Base-by-base conservation (phyloP, 1,140 invertebrate species). In the Papilio dardanus region DNA sequence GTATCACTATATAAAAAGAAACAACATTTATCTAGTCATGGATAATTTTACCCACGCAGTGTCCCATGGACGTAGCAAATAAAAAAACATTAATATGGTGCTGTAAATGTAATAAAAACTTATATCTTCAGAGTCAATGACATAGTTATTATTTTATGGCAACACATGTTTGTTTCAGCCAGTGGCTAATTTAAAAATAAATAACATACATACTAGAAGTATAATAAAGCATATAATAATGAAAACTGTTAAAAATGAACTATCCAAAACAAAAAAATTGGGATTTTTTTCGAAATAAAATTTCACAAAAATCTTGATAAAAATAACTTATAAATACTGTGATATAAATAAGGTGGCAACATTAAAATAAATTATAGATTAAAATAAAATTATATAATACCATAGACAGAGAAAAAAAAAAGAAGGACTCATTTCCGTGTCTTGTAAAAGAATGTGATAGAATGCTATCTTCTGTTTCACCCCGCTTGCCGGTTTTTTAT, bases 11-110 rank as follows among this genome's bases (percentile, higher is more conserved):
- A 58, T 58, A 50, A 73, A 33, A 73, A 73, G 71, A 33, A 73
- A 73, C 71, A 73, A 73, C 71, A 73, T 73, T 73, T 46, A 73
- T 73, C 58, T 73, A 73, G 71, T 73, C 71, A 73, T 35, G 71
- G 71, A 58, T 33, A 73, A 73, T 73, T 58, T 73, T 58, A 58
- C 31, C 16, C 54, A 28, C 24, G 28, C 54, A 14, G 54, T 62
- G 54, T 62, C 54, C 54, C 54, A 62, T 30, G 54, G 54, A 62
- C 19, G 54, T 62, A 12, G 30, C 71, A 40, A 69, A 69, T 24
- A 40, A 69, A 69, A 66, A 24, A 24, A 21, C 35, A 4, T 40
- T 69, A 28, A 40, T 62, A 62, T 62, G 67, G 21, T 69, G 66
- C 16, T 40, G 67, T 24, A 69, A 69, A 37, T 21, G 66, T 68